Base-by-base conservation (phyloP, 2,797 vertebrate species). In the Hemitrygon akajei region DNA sequence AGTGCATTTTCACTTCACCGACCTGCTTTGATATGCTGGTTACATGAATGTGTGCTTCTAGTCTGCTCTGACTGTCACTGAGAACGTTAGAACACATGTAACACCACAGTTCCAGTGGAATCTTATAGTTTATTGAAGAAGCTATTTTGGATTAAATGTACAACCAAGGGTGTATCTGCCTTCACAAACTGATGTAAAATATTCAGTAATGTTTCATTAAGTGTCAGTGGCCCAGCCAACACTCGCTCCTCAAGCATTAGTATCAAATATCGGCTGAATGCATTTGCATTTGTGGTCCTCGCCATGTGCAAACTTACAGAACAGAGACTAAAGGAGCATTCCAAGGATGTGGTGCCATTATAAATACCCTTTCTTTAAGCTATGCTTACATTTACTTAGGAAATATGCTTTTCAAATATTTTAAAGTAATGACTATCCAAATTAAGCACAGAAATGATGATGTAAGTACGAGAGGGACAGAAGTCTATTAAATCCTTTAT, bases 391-490 rank as follows among this genome's bases (percentile, higher is more conserved):
- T 69, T 69, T 40, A 34, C 34, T 16, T 91, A 25, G 66, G 30
- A 34, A 6, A 40, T 20, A 2, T n/a, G n/a, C 16, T 63, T 60
- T 87, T 22, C 34, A n/a, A 14, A 91, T 37, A 69, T 6, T 34
- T 37, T 34, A 69, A 71, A 69, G 34, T 69, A n/a, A 71, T 25
- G 27, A 60, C 82, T 16, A 27, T 12, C 60, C 34, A 66, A 69
- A 91, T 91, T 91, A 91, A 91, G 69, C 87, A 91, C 3, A 30
- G n/a, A 69, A 91, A 91, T 69, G 7, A 37, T 69, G 37, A 12
- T 7, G 30, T 9, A 91, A 91, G 10, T 56, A 63, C 30, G 63
- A 6, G 63, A 2, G n/a, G 34, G 34, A 34, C 87, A 69, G 25
- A 91, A 1, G n/a, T 12, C 47, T 47, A 66, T n/a, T 0, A 30